These are phyloP conservation scores for Myotis myotis DNA, from an alignment of 2,797 vertebrate genomes.

Conservation along the genomic window DNA sequence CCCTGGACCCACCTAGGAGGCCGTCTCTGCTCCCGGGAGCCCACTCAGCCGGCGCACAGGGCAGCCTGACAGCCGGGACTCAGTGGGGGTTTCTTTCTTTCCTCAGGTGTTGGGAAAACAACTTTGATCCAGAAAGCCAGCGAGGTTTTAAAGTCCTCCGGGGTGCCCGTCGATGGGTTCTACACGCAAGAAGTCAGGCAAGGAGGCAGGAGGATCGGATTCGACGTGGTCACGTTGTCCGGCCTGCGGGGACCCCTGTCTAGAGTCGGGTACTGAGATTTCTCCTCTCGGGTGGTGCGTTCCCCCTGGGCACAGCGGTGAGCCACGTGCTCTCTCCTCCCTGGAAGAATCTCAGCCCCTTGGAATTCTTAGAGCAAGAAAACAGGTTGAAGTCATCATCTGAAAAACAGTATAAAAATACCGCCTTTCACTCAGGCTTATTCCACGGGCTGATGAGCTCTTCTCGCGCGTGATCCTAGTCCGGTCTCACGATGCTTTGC, in stretches of 20 bases:
- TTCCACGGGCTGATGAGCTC: fast-evolving
- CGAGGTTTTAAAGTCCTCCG: slow-evolving; percentile 87
- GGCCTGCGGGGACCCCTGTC: slow-evolving; percentile 92
- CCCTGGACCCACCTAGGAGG: not conserved
- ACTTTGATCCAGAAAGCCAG: slow-evolving; percentile 93
- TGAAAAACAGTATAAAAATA: not conserved
- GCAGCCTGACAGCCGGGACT: not conserved
- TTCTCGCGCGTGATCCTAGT: not conserved
- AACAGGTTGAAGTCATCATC: not conserved
- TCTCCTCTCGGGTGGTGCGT: not conserved
- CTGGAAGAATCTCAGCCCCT: not conserved
- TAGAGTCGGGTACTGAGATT: slow-evolving; percentile 89
- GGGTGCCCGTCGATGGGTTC: slow-evolving; percentile 90
- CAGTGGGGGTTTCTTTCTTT: not conserved
- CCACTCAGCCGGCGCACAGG: not conserved
- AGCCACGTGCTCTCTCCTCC: not conserved
- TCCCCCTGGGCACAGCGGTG: too few species aligned
- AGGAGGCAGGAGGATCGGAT: slow-evolving; percentile 92
- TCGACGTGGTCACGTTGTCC: slow-evolving; percentile 94
- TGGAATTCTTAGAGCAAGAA: not conserved
- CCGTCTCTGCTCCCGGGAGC: not conserved
- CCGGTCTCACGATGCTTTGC: not conserved
- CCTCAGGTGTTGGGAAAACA: slow-evolving; percentile 96
- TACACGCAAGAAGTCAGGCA: slow-evolving; percentile 96
- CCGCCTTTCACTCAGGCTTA: not conserved